Conservation (phyloP, 2,888 invertebrate species). For the Syrista parreyssii region DNA sequence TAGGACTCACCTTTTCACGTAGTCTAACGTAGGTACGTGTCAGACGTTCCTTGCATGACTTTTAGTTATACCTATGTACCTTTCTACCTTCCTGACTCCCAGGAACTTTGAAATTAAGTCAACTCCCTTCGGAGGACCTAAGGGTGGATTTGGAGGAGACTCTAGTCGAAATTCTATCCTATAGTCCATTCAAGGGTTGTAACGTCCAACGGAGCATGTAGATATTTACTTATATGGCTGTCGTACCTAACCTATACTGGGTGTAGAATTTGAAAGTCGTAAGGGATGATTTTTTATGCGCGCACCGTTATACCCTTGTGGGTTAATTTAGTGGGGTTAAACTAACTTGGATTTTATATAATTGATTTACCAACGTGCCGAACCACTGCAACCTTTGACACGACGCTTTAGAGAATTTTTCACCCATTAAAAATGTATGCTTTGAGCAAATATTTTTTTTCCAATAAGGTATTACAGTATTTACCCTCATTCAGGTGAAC, state of each 20-base stretch:
- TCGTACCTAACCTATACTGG: neutral
- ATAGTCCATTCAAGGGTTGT: neutral
- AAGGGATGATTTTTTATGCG: neutral
- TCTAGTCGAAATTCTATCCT: neutral
- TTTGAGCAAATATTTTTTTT: neutral
- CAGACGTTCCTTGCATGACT: neutral
- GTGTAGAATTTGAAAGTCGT: neutral
- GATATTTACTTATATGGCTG: neutral
- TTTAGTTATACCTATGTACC: neutral
- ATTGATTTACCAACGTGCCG: neutral
- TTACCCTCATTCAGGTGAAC: neutral
- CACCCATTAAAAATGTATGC: neutral
- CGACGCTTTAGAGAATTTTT: neutral
- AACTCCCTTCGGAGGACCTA: conserved; percentile 11
- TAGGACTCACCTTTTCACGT: neutral
- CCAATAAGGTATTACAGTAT: neutral
- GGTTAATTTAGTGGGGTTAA: neutral
- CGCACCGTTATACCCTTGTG: neutral
- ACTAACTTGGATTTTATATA: neutral
- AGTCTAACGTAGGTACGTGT: neutral
- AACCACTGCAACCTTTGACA: neutral
- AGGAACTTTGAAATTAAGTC: conserved; percentile 39
- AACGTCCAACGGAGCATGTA: neutral
- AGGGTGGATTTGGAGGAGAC: neutral
- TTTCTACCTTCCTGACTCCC: conserved; percentile 17